Evolutionary conservation across 1,140 invertebrate genomes (phyloP), one percentile per base, ranked within the genome.

Genomic region (Vanessa tameamea): DNA sequence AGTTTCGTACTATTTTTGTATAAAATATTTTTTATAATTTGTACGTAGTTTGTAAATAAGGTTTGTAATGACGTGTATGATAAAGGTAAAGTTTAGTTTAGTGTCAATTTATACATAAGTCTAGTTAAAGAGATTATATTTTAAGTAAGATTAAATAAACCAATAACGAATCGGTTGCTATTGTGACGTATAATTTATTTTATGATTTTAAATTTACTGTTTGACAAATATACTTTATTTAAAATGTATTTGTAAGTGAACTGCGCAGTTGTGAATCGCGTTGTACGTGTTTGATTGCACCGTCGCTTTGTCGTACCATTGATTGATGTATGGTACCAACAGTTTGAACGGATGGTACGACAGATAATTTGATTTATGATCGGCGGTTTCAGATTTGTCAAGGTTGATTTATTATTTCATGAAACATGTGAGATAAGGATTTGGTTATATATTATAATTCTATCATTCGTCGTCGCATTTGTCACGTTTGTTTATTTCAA

Each of bases 321-420:
- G 75, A 77, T 77, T 73, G 75, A 69, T 69, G 68, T 69, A 70
- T 73, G 75, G 70, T 61, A 59, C 51, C 55, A 69, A 67, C 70
- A 48, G 66, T 69, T 61, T 61, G 7, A 65, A 63, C 67, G 47
- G 75, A 76, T 76, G 70, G 53, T 47, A 37, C 55, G 48, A 69
- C 61, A 16, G 51, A 57, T 67, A 69, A 50, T 61, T 70, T 67
- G 73, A 76, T 73, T 72, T 76, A 76, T 55, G 67, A 61, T 61
- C 20, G 26, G 2, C 57, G 57, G 23, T 31, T 6, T 31, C 26
- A 51, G 12, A 31, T 61, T 37, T 61, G 57, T 61, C 57, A 61
- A 37, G 57, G 26, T 37, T 61, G 57, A 61, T 31, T 61, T 31
- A 61, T 31, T 61, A 11, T 61, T 31, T 37, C 23, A 26, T 59